Evolutionary conservation across 2,113 vertebrate species (phyloP).

Genomic region (Oreochromis tanganicae): DNA sequence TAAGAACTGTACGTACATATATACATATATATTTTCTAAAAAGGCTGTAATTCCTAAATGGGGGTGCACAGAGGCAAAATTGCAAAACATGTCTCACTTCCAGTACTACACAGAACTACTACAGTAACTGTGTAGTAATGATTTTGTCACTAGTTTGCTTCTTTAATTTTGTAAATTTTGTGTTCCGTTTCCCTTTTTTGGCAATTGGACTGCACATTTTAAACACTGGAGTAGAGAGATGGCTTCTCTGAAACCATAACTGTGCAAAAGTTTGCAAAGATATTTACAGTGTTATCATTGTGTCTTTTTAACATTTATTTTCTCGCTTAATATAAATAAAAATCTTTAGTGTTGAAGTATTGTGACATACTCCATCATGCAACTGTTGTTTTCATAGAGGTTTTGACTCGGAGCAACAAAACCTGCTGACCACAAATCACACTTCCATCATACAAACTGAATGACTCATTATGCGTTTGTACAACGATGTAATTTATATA

Average conservation of each 20-base stretch:
- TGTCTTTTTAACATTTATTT: not conserved
- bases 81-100: not conserved
- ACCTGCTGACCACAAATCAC: not conserved
- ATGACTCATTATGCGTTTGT: not conserved
- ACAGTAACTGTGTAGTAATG: not conserved
- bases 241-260: not conserved
- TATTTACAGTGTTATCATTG: not conserved
- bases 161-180: not conserved
- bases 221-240: not conserved
- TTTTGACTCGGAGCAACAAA: not conserved
- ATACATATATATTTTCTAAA: no score
- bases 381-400: not conserved
- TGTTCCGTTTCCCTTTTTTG: not conserved
- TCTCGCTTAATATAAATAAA: not conserved
- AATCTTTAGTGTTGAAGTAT: not conserved
- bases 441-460: not conserved
- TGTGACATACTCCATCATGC: not conserved
- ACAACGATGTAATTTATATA: not conserved
- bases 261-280: not conserved
- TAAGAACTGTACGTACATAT: not conserved
- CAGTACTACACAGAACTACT: not conserved
- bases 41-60: not conserved
- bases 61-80: not conserved
- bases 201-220: not conserved
- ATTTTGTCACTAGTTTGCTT: not conserved